Base-by-base conservation (phyloP, 2,113 vertebrate genomes). In the Gavia stellata region DNA sequence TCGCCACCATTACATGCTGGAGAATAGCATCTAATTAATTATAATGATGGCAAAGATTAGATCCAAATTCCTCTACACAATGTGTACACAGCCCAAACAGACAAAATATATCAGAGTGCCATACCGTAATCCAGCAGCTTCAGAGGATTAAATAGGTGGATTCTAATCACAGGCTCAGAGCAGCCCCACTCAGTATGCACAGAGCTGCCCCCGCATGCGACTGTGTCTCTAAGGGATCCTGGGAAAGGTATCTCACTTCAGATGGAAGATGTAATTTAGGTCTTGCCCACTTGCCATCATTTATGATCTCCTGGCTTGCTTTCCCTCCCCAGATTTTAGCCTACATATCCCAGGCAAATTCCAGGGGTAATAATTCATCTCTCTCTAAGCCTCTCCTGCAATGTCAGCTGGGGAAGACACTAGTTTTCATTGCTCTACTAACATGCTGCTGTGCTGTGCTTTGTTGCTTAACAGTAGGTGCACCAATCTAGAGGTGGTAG, bases 1-100 rank as follows among this genome's bases (percentile, higher is more conserved):
- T 86, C 12, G 17, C 92, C 97, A 95, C 97, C 93, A 95, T 97
- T 97, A 95, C 96, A 95, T 95, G 92, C 52, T 40, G 88, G 96
- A 98, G 95, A 98, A 98, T 97, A 97, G 80, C 59, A 92, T 97
- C 96, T 97, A 98, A 98, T 98, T 98, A 98, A 98, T 98, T 98
- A 98, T 95, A 97, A 97, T 95, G 96, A 98, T 97, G 88, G 89
- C 92, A 97, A 97, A 98, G 97, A 98, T 98, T 98, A 98, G 96
- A 97, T 97, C 97, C 96, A 98, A 98, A 98, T 98, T 98, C 97
- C 86, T 93, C 83, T 96, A 97, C 95, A 93, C 85, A 95, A 74
- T 95, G 96, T 94, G 96, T 95, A 97, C 96, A 91, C 96, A 97
- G 94, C 91, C 90, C 81, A 97, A 97, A 96, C 94, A 97, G 96